Evolutionary conservation across 2,888 invertebrate genomes (phyloP).

Genomic region (Drepanosiphum platanoidis): DNA sequence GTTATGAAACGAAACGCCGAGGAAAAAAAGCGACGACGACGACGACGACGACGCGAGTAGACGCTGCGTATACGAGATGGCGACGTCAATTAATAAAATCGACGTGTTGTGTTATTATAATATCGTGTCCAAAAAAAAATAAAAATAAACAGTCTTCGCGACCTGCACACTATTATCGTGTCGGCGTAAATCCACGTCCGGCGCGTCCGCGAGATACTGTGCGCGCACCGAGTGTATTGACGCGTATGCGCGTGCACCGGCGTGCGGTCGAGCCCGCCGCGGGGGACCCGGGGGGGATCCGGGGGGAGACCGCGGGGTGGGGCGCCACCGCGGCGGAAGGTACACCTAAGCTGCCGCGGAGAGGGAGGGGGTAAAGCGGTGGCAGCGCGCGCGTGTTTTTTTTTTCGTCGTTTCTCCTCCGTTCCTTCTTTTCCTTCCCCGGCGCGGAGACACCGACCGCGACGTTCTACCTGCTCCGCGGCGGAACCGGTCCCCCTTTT

Average conservation of each 20-base stretch:
- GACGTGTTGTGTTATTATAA: neutral
- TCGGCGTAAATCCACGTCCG: constrained; percentile 53
- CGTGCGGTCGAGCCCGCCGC: constrained; percentile 28
- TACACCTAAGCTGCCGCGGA: neutral
- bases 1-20: neutral
- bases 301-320: constrained; percentile 38
- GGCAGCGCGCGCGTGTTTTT: constrained; percentile 1
- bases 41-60: neutral
- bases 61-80: neutral
- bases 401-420: neutral
- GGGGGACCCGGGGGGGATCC: constrained; percentile 11
- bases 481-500: constrained; percentile 58
- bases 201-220: constrained; percentile 60
- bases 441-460: neutral
- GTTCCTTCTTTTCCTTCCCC: neutral
- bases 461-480: constrained; percentile 32
- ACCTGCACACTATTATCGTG: neutral
- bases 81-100: too few species aligned
- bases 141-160: constrained; percentile 15
- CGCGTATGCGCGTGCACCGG: constrained; percentile 59
- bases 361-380: neutral
- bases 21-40: neutral
- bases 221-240: constrained; percentile 61
- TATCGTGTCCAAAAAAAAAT: constrained; percentile 20
- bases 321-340: neutral